These are phyloP conservation scores for Simalia tracyae DNA, from an alignment of 2,797 vertebrate genomes.

Conservation along the genomic window DNA sequence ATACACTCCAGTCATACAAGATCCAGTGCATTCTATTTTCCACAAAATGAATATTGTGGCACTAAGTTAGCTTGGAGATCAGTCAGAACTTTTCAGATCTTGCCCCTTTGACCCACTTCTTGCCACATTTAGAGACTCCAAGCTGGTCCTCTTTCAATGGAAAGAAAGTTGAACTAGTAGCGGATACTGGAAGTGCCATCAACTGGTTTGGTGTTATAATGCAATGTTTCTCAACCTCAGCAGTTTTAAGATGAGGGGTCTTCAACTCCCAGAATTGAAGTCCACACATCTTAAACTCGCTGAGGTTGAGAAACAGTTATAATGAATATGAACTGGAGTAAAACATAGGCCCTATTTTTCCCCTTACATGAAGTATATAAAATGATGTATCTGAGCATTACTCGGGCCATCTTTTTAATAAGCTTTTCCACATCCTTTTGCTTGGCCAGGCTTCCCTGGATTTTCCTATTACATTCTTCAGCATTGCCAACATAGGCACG, in stretches of 20 bases:
- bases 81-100: not conserved
- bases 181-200: not conserved
- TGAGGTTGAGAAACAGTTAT: not conserved
- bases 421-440: conserved; percentile 29
- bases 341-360: not conserved
- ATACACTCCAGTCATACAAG: not conserved
- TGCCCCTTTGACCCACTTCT: not conserved
- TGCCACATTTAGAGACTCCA: not conserved
- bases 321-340: not conserved
- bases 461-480: conserved; percentile 20
- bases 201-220: not conserved
- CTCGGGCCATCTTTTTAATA: conserved; percentile 46
- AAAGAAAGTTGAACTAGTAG: not conserved
- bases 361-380: not conserved
- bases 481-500: conserved; percentile 15
- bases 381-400: not conserved
- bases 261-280: not conserved
- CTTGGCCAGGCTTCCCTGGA: conserved; percentile 13
- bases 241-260: not conserved
- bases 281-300: not conserved
- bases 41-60: not conserved
- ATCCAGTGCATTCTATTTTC: too few species aligned
- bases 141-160: not conserved
- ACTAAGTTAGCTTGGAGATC: not conserved
- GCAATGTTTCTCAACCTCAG: not conserved